These are phyloP conservation scores for Leucophenga varia DNA, from an alignment of 1,140 invertebrate species.

Conservation along the genomic window DNA sequence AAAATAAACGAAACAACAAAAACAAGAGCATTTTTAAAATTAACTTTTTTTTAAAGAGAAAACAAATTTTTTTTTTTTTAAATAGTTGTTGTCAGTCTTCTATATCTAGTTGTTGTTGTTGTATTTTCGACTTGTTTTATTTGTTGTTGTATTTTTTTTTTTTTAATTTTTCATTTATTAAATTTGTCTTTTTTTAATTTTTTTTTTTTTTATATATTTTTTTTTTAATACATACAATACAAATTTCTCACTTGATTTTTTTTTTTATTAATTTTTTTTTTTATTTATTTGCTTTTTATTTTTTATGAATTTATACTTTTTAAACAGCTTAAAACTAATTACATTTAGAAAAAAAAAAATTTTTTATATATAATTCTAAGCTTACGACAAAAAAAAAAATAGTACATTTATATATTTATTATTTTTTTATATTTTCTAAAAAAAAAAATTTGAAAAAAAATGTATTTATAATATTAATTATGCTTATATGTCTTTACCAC, in stretches of 20 bases:
- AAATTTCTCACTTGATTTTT: too few relatives aligned
- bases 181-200: conserved; percentile 8
- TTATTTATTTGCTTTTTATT: conserved; percentile 6
- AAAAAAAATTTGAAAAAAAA: conserved; percentile 53
- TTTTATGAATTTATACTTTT: conserved; percentile 15
- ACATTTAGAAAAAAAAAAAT: too few relatives aligned
- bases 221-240: too few relatives aligned
- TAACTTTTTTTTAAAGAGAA: too few relatives aligned
- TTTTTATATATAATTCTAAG: not conserved
- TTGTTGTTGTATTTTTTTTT: conserved; percentile 10
- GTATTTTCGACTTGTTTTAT: conserved; percentile 17
- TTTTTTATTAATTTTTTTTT: conserved; percentile 7
- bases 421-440: conserved; percentile 53
- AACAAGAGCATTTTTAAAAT: too few relatives aligned
- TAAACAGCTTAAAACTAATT: too few relatives aligned
- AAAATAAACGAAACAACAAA: too few relatives aligned
- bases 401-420: conserved; percentile 27
- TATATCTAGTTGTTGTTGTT: conserved; percentile 49
- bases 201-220: conserved; percentile 3
- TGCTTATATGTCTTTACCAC: conserved; percentile 7
- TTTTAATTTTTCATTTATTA: conserved; percentile 8
- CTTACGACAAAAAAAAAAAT: conserved; percentile 35
- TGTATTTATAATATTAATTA: too few relatives aligned
- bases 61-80: too few relatives aligned
- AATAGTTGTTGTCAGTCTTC: conserved; percentile 52